Percentiles rank a stretch among this genome's conserved stretches.
Evolutionary conservation across 1,140 invertebrate genomes (phyloP).

Genomic region (Drosophila dunni): DNA sequence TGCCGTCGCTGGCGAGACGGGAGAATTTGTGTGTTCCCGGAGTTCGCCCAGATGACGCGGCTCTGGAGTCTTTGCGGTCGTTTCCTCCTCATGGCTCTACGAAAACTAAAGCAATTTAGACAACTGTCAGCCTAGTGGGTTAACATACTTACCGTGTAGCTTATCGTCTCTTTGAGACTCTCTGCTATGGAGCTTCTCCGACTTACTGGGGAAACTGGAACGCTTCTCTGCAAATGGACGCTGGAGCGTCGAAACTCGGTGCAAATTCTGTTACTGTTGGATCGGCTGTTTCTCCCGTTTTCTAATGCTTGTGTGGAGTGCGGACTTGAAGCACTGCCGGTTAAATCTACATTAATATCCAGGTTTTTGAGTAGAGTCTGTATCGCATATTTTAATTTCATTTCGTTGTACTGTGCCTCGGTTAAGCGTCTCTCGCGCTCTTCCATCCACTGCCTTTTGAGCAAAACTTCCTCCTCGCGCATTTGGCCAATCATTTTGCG

Average conservation of each 20-base stretch:
- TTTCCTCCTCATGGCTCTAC: too few relatives aligned
- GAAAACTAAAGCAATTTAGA: too few relatives aligned
- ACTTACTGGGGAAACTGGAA: conserved; percentile 7
- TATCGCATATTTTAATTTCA: conserved; percentile 36
- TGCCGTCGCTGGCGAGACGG: background rate
- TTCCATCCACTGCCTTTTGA: conserved; percentile 42
- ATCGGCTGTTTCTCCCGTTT: background rate
- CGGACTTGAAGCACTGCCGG: background rate
- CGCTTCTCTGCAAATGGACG: background rate
- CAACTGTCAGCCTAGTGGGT: too few relatives aligned
- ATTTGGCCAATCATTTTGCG: conserved; percentile 40
- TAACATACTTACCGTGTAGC: too few relatives aligned
- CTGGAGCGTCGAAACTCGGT: conserved; percentile 25
- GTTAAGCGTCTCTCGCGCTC: conserved; percentile 36
- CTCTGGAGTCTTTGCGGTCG: too few relatives aligned
- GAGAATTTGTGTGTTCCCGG: too few relatives aligned
- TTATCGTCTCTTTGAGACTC: background rate
- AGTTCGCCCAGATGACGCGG: too few relatives aligned
- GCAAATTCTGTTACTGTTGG: conserved; percentile 12
- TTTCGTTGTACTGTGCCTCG: conserved; percentile 27
- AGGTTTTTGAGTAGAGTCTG: conserved; percentile 5
- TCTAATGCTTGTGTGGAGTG: background rate
- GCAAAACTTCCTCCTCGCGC: conserved; percentile 11
- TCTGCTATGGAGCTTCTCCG: background rate
- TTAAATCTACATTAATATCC: conserved; percentile 12